Evolutionary conservation across 2,888 invertebrate genomes (phyloP).

Genomic region (Maniola hyperantus): DNA sequence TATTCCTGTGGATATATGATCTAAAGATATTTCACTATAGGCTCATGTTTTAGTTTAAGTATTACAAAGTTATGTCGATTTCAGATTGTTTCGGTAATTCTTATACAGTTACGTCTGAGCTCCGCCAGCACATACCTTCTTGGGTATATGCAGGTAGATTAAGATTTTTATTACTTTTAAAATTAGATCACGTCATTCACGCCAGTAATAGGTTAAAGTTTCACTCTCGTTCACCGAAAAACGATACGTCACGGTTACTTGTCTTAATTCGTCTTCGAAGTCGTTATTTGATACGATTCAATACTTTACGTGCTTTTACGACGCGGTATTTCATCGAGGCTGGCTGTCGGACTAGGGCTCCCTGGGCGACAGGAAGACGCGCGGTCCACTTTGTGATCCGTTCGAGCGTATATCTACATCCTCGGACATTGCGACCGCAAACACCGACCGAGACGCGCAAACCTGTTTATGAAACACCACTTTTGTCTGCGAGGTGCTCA

Average conservation of each 20-base stretch:
- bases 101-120: too few species aligned
- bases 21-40: too few species aligned
- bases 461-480: slow-evolving; percentile 62
- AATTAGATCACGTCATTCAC: slow-evolving; percentile 20
- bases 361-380: slow-evolving; percentile 38
- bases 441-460: slow-evolving; percentile 59
- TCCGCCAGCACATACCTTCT: too few species aligned
- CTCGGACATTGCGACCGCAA: slow-evolving; percentile 68
- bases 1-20: too few species aligned
- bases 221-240: slow-evolving; percentile 50
- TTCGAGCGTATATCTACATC: slow-evolving; percentile 57
- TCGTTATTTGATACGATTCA: slow-evolving; percentile 56
- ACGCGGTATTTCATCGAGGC: slow-evolving; percentile 38
- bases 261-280: slow-evolving; percentile 60
- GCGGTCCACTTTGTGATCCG: slow-evolving; percentile 62
- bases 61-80: too few species aligned
- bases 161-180: slow-evolving; percentile 9
- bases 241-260: slow-evolving; percentile 56
- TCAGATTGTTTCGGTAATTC: too few species aligned
- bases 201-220: not conserved
- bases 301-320: slow-evolving; percentile 20
- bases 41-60: too few species aligned
- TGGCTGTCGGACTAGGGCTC: slow-evolving; percentile 42
- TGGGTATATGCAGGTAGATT: too few species aligned
- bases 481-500: slow-evolving; percentile 42